These are phyloP conservation scores for Chymomyza amoena DNA, from an alignment of 2,888 invertebrate genomes.

Conservation along the genomic window DNA sequence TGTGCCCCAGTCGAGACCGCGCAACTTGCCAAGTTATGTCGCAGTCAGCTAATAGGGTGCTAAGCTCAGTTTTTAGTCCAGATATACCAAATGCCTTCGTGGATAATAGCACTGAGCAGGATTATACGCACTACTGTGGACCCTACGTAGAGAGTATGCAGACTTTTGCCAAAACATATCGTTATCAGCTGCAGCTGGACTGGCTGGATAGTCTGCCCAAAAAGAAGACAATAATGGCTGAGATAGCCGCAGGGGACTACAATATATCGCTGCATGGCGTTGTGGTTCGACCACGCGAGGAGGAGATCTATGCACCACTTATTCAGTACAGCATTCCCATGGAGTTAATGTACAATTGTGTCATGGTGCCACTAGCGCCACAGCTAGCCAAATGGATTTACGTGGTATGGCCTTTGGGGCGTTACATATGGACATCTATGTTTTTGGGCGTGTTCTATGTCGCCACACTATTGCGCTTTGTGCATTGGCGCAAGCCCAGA, in stretches of 20 bases:
- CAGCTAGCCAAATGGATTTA: conserved; percentile 74
- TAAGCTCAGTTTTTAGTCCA: conserved; percentile 47
- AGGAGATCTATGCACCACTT: not conserved
- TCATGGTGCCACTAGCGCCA: conserved; percentile 75
- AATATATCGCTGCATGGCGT: conserved; percentile 62
- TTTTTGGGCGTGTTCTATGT: conserved; percentile 66
- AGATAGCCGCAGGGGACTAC: conserved; percentile 45
- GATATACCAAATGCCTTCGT: conserved; percentile 64
- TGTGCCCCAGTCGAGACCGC: conserved; percentile 26
- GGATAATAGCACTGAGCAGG: conserved; percentile 27
- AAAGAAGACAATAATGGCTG: conserved; percentile 32
- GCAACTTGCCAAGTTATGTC: conserved; percentile 29
- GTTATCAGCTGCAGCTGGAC: conserved; percentile 53
- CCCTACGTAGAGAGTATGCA: conserved; percentile 52
- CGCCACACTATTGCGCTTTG: conserved; percentile 57
- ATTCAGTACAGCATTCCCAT: conserved; percentile 67
- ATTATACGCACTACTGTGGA: conserved; percentile 35
- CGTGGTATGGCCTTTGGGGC: conserved; percentile 69
- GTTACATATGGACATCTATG: conserved; percentile 62
- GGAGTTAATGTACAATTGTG: conserved; percentile 63
- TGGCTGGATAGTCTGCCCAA: conserved; percentile 36
- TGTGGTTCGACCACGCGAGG: conserved; percentile 14
- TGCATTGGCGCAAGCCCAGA: conserved; percentile 44
- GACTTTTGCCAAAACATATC: conserved; percentile 52
- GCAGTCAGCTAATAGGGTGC: not conserved